Conservation (phyloP, 2,113 vertebrate genomes). For the Herpailurus yagouaroundi region DNA sequence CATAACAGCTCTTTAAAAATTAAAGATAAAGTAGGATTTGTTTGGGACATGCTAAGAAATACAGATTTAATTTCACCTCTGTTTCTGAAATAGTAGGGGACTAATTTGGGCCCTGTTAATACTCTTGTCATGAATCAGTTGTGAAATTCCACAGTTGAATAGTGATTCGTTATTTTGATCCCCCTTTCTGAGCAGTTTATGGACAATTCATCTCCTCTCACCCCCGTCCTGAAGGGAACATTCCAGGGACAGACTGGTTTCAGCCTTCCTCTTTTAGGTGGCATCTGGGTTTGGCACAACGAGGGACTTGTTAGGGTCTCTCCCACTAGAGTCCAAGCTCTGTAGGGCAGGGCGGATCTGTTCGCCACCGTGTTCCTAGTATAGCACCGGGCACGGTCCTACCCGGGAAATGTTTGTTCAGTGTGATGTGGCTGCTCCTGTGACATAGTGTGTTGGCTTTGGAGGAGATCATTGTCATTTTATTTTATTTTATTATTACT, state of each 20-base stretch:
- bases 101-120: background rate
- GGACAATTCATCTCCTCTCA: background rate
- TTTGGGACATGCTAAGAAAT: background rate
- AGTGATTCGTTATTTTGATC: conserved; percentile 7
- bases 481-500: too few species aligned
- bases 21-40: background rate
- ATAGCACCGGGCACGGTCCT: background rate
- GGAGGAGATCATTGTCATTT: background rate
- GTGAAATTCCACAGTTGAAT: background rate
- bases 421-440: background rate
- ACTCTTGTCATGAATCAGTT: background rate
- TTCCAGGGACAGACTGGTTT: background rate
- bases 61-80: conserved; percentile 23
- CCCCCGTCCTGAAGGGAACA: background rate
- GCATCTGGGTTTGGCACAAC: background rate
- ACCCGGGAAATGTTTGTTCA: background rate
- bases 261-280: background rate
- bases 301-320: background rate
- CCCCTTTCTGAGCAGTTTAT: background rate
- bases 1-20: background rate
- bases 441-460: background rate
- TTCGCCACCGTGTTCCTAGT: background rate
- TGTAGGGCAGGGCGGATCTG: background rate
- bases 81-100: background rate
- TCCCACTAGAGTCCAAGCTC: background rate